These are phyloP conservation scores for Laodelphax striatellus DNA, from an alignment of 1,140 invertebrate species.

Conservation along the genomic window DNA sequence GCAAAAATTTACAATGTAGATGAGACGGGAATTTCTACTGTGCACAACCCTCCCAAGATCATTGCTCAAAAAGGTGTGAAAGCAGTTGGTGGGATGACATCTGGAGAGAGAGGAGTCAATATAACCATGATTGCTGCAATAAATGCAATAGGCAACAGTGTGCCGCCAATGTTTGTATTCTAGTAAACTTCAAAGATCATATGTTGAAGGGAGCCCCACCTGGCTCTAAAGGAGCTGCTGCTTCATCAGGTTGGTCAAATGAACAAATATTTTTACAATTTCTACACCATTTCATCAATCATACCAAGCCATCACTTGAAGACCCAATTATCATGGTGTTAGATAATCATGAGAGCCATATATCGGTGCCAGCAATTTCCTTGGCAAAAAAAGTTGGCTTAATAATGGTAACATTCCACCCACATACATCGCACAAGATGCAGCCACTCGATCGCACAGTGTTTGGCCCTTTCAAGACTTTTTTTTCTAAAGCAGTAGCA, in stretches of 20 bases:
- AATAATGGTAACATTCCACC: constrained; percentile 23
- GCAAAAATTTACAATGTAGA: constrained; percentile 33
- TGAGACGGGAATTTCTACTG: constrained; percentile 34
- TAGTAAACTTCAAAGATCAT: constrained; percentile 26
- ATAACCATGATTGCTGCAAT: constrained; percentile 21
- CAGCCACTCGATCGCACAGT: constrained; percentile 30
- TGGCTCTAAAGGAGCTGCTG: constrained; percentile 25
- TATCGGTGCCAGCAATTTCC: constrained; percentile 21
- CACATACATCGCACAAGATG: constrained; percentile 25
- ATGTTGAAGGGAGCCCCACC: constrained; percentile 15
- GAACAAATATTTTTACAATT: constrained; percentile 18
- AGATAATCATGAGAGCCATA: constrained; percentile 31
- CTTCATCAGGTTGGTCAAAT: constrained; percentile 31
- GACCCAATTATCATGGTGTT: constrained; percentile 29
- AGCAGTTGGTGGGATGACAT: constrained; percentile 31
- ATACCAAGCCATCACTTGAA: constrained; percentile 20
- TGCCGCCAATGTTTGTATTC: constrained; percentile 27
- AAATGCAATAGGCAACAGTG: constrained; percentile 19
- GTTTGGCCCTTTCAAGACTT: constrained; percentile 17
- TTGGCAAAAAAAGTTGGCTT: constrained; percentile 22
- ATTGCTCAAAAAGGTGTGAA: constrained; percentile 28
- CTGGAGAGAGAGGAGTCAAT: constrained; percentile 30
- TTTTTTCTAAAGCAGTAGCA: constrained; percentile 5
- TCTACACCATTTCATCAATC: constrained; percentile 22
- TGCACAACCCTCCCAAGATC: constrained; percentile 28